Percentiles rank a stretch among this genome's conserved stretches.
These are phyloP conservation scores for Apamea crenata DNA, from an alignment of 2,888 invertebrate species.

Conservation along the genomic window DNA sequence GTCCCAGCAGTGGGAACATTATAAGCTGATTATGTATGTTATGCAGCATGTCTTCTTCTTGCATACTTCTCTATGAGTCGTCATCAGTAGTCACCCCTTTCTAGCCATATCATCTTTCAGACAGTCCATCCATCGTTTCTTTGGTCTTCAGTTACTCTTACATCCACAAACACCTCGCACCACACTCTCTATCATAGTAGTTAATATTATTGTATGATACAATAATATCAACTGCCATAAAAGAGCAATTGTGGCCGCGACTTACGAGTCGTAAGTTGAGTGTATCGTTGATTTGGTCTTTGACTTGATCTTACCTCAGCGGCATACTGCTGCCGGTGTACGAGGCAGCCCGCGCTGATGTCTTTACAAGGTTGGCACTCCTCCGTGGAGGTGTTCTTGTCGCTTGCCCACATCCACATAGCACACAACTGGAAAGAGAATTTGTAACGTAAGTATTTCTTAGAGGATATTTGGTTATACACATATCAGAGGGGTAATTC, in stretches of 20 bases:
- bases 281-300: not conserved
- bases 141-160: not conserved
- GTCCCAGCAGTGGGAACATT: too few relatives aligned
- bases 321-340: slow-evolving; percentile 87
- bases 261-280: not conserved
- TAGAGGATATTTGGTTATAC: not conserved
- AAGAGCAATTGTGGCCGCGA: not conserved
- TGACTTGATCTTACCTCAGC: slow-evolving; percentile 79
- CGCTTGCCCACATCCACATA: slow-evolving; percentile 89
- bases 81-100: not conserved
- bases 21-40: too few relatives aligned
- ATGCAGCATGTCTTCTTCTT: not conserved
- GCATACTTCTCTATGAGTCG: not conserved
- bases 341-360: slow-evolving; percentile 80
- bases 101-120: not conserved
- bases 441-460: not conserved
- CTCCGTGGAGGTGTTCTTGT: slow-evolving; percentile 68
- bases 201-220: too few relatives aligned
- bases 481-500: not conserved
- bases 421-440: slow-evolving; percentile 80
- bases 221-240: too few relatives aligned
- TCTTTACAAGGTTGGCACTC: slow-evolving; percentile 82
- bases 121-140: not conserved
- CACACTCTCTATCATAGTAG: too few relatives aligned
- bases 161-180: not conserved